Evolutionary conservation across 2,797 vertebrate genomes (phyloP).

Genomic region (Sebastes vulpes): DNA sequence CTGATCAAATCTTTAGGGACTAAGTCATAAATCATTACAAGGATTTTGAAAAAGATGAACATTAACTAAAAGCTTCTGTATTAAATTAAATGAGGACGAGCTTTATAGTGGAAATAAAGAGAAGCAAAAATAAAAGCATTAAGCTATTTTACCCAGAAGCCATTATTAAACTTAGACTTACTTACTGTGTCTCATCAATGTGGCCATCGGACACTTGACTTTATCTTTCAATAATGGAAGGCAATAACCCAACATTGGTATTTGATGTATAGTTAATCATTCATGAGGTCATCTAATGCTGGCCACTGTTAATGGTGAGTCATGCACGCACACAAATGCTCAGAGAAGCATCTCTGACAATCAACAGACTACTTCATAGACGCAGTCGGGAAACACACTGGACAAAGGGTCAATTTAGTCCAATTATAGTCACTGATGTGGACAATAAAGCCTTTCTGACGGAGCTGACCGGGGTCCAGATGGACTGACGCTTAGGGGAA

Average conservation of each 20-base stretch:
- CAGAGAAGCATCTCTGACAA: conserved; percentile 34
- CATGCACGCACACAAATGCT: conserved; percentile 9
- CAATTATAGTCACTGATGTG: conserved; percentile 67
- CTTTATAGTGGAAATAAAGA: neutral
- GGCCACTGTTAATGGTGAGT: conserved; percentile 18
- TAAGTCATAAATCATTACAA: neutral
- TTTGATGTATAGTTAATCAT: conserved; percentile 32
- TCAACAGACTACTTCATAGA: conserved; percentile 48
- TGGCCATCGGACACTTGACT: neutral
- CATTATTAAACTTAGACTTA: neutral
- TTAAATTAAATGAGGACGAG: neutral
- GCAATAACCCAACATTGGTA: conserved; percentile 9
- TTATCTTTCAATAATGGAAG: conserved; percentile 20
- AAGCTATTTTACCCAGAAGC: conserved; percentile 1
- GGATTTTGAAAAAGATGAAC: neutral
- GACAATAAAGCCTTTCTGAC: conserved; percentile 75
- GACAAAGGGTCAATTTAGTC: conserved; percentile 76
- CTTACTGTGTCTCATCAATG: neutral
- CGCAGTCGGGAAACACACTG: conserved; percentile 37
- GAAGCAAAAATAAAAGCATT: conserved; percentile 3
- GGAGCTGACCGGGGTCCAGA: conserved; percentile 42
- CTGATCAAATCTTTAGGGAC: neutral
- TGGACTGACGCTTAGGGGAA: conserved; percentile 59
- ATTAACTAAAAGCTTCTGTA: neutral
- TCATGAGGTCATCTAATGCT: conserved; percentile 7